Percentiles rank a stretch among this genome's conserved stretches.
Conservation (phyloP, 2,113 vertebrate species). For the Polypterus senegalus region DNA sequence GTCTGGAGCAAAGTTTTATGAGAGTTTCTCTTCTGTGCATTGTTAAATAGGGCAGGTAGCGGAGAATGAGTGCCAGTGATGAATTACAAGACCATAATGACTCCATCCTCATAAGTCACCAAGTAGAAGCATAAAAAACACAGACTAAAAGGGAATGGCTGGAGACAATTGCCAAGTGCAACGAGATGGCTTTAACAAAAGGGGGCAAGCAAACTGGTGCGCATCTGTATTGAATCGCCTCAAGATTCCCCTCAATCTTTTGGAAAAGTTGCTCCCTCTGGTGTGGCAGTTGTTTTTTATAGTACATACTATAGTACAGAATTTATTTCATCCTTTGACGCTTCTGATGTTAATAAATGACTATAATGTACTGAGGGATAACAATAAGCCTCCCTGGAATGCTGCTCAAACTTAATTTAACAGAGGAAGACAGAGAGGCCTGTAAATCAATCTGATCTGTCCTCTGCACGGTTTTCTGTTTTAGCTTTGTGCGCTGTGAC, state of each 20-base stretch:
- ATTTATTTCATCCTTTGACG: constrained; percentile 43
- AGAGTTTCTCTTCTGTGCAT: constrained; percentile 56
- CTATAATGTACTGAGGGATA: constrained; percentile 31
- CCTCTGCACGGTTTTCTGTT: neutral
- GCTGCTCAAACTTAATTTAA: constrained; percentile 15
- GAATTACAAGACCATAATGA: constrained; percentile 51
- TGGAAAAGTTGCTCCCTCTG: constrained; percentile 35
- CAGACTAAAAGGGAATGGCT: constrained; percentile 26
- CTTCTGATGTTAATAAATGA: constrained; percentile 47
- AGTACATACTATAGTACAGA: constrained; percentile 29
- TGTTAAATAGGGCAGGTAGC: constrained; percentile 43
- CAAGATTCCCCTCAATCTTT: constrained; percentile 55
- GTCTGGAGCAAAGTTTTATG: constrained; percentile 57
- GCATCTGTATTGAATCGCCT: constrained; percentile 35
- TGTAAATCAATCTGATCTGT: constrained; percentile 5
- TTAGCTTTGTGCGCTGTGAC: too few relatives aligned
- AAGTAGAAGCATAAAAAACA: constrained; percentile 48
- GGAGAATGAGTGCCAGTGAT: constrained; percentile 48
- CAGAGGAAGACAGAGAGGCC: constrained; percentile 1
- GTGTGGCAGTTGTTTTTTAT: constrained; percentile 32
- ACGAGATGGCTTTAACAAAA: neutral
- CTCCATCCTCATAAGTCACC: constrained; percentile 64
- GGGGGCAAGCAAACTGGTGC: constrained; percentile 19
- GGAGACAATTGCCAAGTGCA: constrained; percentile 5
- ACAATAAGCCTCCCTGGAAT: constrained; percentile 23